A percentile compares a stretch with the other conserved stretches of the same genome.
Conservation (phyloP, 2,888 invertebrate genomes). For the Anoplius nigerrimus region DNA sequence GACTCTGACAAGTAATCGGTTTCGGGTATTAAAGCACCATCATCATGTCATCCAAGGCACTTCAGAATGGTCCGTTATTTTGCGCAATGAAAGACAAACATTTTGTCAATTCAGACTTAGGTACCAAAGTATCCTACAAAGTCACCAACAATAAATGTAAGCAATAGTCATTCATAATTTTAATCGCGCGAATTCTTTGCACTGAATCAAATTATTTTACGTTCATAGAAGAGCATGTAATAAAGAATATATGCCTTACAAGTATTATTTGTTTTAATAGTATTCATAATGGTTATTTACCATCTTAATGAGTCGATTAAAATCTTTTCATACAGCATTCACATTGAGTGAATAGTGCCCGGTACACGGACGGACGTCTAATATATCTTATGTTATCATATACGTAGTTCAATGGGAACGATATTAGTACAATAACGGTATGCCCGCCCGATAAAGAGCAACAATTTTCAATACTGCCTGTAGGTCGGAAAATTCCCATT, state of each 20-base stretch:
- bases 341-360: slow-evolving; percentile 53
- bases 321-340: slow-evolving; percentile 35
- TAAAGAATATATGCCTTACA: slow-evolving; percentile 36
- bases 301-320: slow-evolving; percentile 31
- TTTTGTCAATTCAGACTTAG: slow-evolving; percentile 22
- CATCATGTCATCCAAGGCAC: slow-evolving; percentile 59
- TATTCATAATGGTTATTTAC: slow-evolving; percentile 28
- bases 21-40: slow-evolving; percentile 30
- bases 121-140: slow-evolving; percentile 27
- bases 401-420: slow-evolving; percentile 39
- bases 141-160: slow-evolving; percentile 23
- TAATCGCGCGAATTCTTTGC: slow-evolving; percentile 3
- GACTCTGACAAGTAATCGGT: not conserved
- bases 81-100: slow-evolving; percentile 42
- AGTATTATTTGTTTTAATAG: slow-evolving; percentile 39
- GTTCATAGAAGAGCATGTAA: slow-evolving; percentile 25
- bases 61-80: slow-evolving; percentile 40
- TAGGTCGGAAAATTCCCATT: not conserved
- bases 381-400: slow-evolving; percentile 44
- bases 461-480: slow-evolving; percentile 9
- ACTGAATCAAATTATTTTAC: slow-evolving; percentile 21
- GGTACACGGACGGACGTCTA: slow-evolving; percentile 65
- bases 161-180: slow-evolving; percentile 15
- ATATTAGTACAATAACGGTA: slow-evolving; percentile 41
- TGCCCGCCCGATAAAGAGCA: slow-evolving; percentile 51